Base-by-base conservation (phyloP, 2,113 vertebrate species). In the Microcebus lehilahytsara region DNA sequence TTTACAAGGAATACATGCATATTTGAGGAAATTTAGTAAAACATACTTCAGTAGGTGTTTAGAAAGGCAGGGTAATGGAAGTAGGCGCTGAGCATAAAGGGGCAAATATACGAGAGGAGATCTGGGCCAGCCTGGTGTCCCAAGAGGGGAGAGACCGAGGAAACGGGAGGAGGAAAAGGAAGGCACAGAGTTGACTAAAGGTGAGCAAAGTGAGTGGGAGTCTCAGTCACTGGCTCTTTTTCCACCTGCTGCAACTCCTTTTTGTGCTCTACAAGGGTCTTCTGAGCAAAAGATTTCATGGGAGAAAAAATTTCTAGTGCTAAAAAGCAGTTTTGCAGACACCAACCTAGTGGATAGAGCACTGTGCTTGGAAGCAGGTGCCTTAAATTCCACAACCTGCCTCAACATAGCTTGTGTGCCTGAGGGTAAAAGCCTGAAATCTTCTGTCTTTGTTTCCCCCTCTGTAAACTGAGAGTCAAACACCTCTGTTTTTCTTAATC, bases 401-500 rank as follows among this genome's bases (percentile, higher is more conserved):
- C 56, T 66, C 53, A 96, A 72, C 80, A 46, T 23, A 13, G 25
- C 67, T 75, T 77, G 0, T 10, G 22, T 67, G 80, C 85, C 88
- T 87, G 23, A n/a, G 84, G 81, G 58, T 32, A 62, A 88, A 86
- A 83, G 11, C 27, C 66, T 60, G 71, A 95, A 93, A 66, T 11
- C 20, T n/a, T 37, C 49, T n/a, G 27, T 77, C 86, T 89, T 84
- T 81, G 60, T 87, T 84, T 84, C 34, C 60, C 72, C 14, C 25
- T 27, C 77, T 93, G 67, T 95, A 79, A 81, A 19, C 23, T 10
- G 83, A 89, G 66, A 89, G 27, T 42, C 78, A 91, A 85, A 79
- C 49, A 71, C 37, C 37, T 77, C 87, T 87, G 58, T 89, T 85
- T 75, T 81, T 60, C 80, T 87, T 96, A 88, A 75, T 85, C 60